phyloP scores from a whole-genome alignment of 2,888 invertebrate genomes.

The Erpobdella octoculata region DNA sequence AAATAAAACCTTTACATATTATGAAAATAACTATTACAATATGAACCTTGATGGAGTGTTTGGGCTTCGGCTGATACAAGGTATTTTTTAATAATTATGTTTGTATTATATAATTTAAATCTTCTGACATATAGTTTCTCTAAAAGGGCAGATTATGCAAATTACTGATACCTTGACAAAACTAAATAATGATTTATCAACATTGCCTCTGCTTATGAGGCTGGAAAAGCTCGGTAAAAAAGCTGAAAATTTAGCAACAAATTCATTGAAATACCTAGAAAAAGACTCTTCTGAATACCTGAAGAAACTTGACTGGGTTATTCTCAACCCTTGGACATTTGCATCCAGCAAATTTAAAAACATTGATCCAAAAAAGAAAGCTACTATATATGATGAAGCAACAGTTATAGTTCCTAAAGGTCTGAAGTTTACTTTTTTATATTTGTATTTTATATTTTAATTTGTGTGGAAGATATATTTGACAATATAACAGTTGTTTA shows the following conservation, averaged over 20 bases:
- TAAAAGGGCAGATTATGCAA: neutral
- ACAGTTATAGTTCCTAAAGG: neutral
- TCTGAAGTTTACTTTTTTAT: too few species aligned
- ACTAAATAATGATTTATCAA: neutral
- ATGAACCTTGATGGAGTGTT: slow-evolving; percentile 6
- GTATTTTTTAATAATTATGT: neutral
- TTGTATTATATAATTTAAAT: neutral
- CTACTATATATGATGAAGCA: neutral
- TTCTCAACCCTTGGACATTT: neutral
- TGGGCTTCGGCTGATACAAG: neutral
- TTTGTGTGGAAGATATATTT: too few species aligned
- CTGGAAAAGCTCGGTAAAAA: neutral
- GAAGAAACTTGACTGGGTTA: neutral
- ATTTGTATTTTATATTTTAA: too few species aligned
- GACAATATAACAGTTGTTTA: too few species aligned
- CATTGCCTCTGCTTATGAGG: neutral
- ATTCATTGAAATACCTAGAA: neutral
- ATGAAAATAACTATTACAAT: neutral
- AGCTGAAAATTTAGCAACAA: neutral
- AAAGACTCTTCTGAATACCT: neutral
- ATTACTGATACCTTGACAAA: neutral
- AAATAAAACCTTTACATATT: neutral
- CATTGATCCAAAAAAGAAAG: neutral
- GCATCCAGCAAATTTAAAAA: neutral
- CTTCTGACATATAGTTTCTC: neutral